Evolutionary conservation across 37 sponge, comb jelly and placozoan species (phyloP), one percentile per base, ranked within the genome.

Genomic region (Mnemiopsis leidyi): DNA sequence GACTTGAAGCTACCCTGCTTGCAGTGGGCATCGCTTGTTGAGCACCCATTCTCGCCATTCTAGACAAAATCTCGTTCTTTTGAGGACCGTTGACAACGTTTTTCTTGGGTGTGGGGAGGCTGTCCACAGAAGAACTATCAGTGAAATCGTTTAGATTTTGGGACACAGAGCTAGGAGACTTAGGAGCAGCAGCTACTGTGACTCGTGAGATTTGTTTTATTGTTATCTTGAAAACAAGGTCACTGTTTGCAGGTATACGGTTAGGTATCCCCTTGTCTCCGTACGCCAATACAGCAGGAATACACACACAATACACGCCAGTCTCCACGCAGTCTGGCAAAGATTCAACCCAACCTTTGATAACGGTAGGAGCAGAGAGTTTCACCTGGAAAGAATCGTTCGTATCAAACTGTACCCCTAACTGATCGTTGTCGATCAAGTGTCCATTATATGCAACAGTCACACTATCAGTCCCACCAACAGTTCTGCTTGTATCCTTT

Each of bases 11-110:
- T 48, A 48, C 61, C 13, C 61, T 48, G 25, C 0, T 38, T 0
- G 36, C 48, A n/a, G 40, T 39, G 48, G 90, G 90, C 24, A 85
- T 16, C 24, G 35, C 35, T n/a, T 39, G 90, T 29, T 85, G 90
- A 1, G 29, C 90, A 38, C 90, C 90, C 90, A 85, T 85, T 39
- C 90, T 28, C 18, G 90, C 90, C 90, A 85, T 85, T 13, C 90
- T 1, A 3, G 90, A 85, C 24, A 85, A 40, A 39, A 85, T 85
- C 36, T 85, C 90, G 23, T 85, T 23, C 48, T 85, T 85, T 1
- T 85, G 40, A 2, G 40, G 9, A 1, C 32, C 32, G 48, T 28
- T 33, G 32, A n/a, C 26, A 39, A 1, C 30, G 29, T 38, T 85
- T 0, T 23, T 40, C 40, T 38, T 40, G 29, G 32, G 35, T 21